Percentiles rank a stretch among this genome's conserved stretches.
Evolutionary conservation across 2,888 invertebrate genomes (phyloP).

Genomic region (Parnassius smintheus): DNA sequence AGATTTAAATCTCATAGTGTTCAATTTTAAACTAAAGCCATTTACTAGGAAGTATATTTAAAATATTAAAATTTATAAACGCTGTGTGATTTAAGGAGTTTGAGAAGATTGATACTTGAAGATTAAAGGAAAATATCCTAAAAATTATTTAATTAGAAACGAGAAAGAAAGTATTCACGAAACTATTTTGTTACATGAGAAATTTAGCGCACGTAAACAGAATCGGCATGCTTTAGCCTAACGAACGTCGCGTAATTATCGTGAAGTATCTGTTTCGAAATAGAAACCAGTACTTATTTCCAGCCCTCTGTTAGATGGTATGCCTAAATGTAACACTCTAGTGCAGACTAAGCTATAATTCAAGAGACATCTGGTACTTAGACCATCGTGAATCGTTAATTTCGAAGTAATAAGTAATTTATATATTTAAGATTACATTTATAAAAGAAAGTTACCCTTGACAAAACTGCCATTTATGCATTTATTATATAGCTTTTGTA

Average conservation of each 20-base stretch:
- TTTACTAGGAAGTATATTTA: no score
- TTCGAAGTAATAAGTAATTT: slow-evolving; percentile 29
- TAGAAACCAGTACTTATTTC: slow-evolving; percentile 57
- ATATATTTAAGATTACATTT: not conserved
- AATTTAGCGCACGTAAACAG: slow-evolving; percentile 20
- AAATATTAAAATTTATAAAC: no score
- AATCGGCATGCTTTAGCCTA: slow-evolving; percentile 60
- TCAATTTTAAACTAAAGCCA: no score
- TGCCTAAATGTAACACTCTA: slow-evolving; percentile 50
- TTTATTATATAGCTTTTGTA: slow-evolving; percentile 6
- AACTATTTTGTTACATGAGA: not conserved
- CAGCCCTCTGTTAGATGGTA: slow-evolving; percentile 64
- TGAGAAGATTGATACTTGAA: no score
- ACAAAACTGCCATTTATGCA: slow-evolving; percentile 14
- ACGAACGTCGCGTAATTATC: slow-evolving; percentile 52
- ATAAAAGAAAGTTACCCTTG: slow-evolving; percentile 19
- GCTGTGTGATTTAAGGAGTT: no score
- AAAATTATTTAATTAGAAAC: no score
- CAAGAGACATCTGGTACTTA: slow-evolving; percentile 49
- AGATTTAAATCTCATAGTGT: no score
- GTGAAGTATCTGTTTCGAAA: slow-evolving; percentile 49
- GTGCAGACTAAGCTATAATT: slow-evolving; percentile 48
- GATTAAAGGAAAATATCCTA: no score
- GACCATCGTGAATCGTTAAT: slow-evolving; percentile 27
- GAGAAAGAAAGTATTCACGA: no score